Base-by-base conservation (phyloP, 2,113 vertebrate species). In the Rissa tridactyla region DNA sequence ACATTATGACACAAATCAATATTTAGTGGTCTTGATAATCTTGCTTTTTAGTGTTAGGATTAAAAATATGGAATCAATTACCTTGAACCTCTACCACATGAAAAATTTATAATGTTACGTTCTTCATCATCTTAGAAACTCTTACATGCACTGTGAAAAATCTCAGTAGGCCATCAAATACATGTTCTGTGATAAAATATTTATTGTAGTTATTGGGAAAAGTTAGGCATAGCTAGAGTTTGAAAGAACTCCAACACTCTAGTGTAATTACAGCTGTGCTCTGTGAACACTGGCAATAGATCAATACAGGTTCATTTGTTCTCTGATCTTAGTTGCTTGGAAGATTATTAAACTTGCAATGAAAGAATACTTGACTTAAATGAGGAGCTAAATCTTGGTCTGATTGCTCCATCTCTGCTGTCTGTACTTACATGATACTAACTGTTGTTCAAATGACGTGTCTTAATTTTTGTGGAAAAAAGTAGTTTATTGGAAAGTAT, bases 181-280 rank as follows among this genome's bases (percentile, higher is more conserved):
- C 98, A 99, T 98, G 98, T 98, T 98, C 98, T 99, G 98, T 99
- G 99, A 99, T 99, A 98, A 99, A 99, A 99, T 99, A 99, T 99
- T 99, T 98, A 99, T 99, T 97, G 94, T 97, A 98, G 98, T 99
- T 99, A 98, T 98, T 98, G 99, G 98, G 99, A 91, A 98, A 98
- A 98, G 98, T 99, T 98, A 98, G 97, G 95, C 92, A 98, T 98
- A 98, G 97, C 97, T 98, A 98, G 98, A 98, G 98, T 99, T 98
- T 99, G 98, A 99, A 99, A 99, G 98, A 98, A 98, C 97, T 98
- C 98, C 98, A 98, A 84, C 98, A 97, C 98, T 98, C 98, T 98
- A 94, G 98, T 98, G 98, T 99, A 99, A 99, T 99, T 99, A 99
- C 98, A 98, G 98, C 98, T 97, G 95, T 97, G 98, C 98, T 95